Conservation (phyloP, 2,888 invertebrate genomes). For the Rhingia campestris region DNA sequence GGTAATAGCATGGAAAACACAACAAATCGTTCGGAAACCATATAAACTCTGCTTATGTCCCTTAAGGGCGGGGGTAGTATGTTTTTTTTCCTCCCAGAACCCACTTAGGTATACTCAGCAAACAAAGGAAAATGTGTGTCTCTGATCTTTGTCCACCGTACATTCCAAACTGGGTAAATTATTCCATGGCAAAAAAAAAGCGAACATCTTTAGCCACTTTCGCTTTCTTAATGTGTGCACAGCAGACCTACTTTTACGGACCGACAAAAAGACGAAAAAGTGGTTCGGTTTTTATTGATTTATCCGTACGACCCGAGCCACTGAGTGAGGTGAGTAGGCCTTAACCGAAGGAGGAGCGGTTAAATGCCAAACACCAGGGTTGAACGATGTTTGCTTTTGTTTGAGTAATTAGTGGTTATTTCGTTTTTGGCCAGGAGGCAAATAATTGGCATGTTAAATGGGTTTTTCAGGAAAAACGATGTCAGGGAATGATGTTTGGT, state of each 20-base stretch:
- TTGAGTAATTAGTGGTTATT: conserved; percentile 69
- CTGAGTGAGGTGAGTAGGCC: conserved; percentile 7
- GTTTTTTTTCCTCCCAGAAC: neutral
- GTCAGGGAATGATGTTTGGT: too few relatives aligned
- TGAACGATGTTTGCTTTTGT: conserved; percentile 50
- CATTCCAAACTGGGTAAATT: conserved; percentile 30
- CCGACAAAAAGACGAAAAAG: conserved; percentile 43
- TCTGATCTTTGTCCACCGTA: neutral
- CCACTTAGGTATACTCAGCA: neutral
- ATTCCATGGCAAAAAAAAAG: conserved; percentile 54
- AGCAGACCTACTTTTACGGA: conserved; percentile 61
- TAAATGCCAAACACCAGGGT: conserved; percentile 47
- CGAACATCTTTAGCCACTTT: conserved; percentile 74
- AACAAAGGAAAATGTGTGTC: conserved; percentile 43
- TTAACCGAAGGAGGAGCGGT: conserved; percentile 33
- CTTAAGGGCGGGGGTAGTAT: conserved; percentile 11
- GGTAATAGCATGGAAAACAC: conserved; percentile 68
- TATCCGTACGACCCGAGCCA: conserved; percentile 6
- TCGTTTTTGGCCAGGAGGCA: conserved; percentile 23
- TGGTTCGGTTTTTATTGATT: conserved; percentile 68
- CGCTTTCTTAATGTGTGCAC: conserved; percentile 64
- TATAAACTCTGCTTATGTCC: conserved; percentile 67
- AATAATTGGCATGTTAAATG: too few relatives aligned
- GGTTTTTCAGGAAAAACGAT: too few relatives aligned
- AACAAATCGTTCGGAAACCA: conserved; percentile 72